Conservation (phyloP, 1,140 invertebrate genomes). For the Colletes gigas region DNA sequence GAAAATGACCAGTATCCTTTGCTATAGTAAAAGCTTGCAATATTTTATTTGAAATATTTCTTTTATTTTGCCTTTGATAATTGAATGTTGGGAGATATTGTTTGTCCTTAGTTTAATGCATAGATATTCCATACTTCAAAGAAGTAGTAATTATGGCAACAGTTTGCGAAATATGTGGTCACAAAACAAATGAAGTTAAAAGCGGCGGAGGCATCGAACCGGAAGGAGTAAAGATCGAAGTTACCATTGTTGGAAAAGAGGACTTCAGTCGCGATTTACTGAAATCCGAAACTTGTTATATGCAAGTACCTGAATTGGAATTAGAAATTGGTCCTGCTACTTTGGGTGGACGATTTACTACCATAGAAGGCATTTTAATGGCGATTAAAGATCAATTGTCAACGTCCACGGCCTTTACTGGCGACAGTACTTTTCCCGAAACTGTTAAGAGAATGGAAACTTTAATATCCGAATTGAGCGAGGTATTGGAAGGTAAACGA, state of each 20-base stretch:
- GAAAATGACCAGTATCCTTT: slow-evolving; percentile 93
- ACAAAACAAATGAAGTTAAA: slow-evolving; percentile 97
- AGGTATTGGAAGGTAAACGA: slow-evolving; percentile 85
- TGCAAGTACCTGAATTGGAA: slow-evolving; percentile 95
- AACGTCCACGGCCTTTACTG: slow-evolving; percentile 85
- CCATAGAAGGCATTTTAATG: slow-evolving; percentile 92
- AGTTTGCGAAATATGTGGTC: slow-evolving; percentile 93
- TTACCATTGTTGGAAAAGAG: slow-evolving; percentile 86
- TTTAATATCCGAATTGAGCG: slow-evolving; percentile 87
- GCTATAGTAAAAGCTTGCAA: not conserved
- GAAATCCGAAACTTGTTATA: slow-evolving; percentile 96
- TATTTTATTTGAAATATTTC: not conserved
- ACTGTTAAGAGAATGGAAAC: slow-evolving; percentile 82
- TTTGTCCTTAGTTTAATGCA: slow-evolving; percentile 61
- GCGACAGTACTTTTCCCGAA: slow-evolving; percentile 86
- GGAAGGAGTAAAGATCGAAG: slow-evolving; percentile 89
- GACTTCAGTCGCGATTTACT: slow-evolving; percentile 96
- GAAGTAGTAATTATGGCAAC: slow-evolving; percentile 99
- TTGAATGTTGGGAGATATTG: not conserved
- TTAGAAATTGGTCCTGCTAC: slow-evolving; percentile 91
- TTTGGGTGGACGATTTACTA: slow-evolving; percentile 97
- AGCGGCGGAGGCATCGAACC: slow-evolving; percentile 94
- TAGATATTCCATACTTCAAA: slow-evolving; percentile 97
- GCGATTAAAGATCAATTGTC: slow-evolving; percentile 87
- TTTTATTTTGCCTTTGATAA: not conserved